Evolutionary conservation across 92 coral and sea anemone species (phyloP).

Genomic region (Paramuricea clavata): DNA sequence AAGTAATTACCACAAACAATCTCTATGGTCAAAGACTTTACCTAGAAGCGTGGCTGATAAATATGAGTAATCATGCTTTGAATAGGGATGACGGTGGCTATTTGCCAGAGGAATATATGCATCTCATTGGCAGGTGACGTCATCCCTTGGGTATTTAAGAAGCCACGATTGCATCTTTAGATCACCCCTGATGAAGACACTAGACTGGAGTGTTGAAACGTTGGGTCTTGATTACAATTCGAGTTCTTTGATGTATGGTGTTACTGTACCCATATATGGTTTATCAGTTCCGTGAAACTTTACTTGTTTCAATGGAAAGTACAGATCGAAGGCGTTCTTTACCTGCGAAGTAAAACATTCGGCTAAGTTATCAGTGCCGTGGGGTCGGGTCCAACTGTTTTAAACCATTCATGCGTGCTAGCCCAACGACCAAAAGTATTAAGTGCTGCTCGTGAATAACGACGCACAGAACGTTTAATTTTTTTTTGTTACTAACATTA

Average conservation of each 20-base stretch:
- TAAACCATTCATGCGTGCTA: constrained; percentile 48
- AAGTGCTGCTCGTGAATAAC: constrained; percentile 31
- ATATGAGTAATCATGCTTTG: no score
- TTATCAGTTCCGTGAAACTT: constrained; percentile 44
- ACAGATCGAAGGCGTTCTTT: constrained; percentile 18
- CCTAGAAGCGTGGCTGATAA: no score
- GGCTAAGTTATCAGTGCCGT: constrained; percentile 20
- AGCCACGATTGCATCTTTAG: no score
- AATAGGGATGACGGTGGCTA: no score
- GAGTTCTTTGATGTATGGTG: constrained; percentile 52
- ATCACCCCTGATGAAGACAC: no score
- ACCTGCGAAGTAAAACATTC: constrained; percentile 16
- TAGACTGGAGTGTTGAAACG: no score
- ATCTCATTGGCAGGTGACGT: no score
- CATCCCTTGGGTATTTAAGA: no score
- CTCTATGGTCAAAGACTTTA: no score
- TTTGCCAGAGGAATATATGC: no score
- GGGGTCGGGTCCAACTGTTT: constrained; percentile 12
- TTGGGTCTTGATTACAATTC: no score
- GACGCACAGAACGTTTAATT: constrained; percentile 45
- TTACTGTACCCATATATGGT: constrained; percentile 62
- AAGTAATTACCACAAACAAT: no score
- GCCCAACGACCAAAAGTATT: constrained; percentile 58
- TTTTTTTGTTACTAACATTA: not conserved
- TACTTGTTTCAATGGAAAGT: constrained; percentile 36